Percentiles rank a stretch among this genome's conserved stretches.
These are phyloP conservation scores for Fratercula arctica DNA, from an alignment of 2,797 vertebrate genomes.

Conservation along the genomic window DNA sequence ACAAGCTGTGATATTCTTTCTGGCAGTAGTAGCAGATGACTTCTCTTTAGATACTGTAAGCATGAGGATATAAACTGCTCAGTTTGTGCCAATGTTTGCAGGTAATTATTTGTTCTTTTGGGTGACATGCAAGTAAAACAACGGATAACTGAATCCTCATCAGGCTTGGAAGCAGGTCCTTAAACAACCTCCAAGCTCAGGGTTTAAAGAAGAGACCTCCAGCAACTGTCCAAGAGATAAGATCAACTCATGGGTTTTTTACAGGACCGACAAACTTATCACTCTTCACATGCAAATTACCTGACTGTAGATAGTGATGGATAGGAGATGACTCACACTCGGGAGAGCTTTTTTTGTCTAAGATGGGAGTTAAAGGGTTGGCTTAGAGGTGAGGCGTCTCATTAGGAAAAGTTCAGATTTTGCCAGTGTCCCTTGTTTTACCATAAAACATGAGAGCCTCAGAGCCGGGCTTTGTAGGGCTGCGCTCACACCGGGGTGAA, in stretches of 20 bases:
- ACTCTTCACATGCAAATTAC: slow-evolving; percentile 29
- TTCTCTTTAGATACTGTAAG: background rate
- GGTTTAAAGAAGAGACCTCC: slow-evolving; percentile 33
- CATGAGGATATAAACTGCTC: background rate
- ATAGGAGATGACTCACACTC: background rate
- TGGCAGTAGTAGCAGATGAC: background rate
- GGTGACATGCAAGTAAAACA: background rate
- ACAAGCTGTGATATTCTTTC: background rate
- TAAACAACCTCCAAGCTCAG: background rate
- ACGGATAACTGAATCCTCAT: background rate
- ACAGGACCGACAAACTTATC: slow-evolving; percentile 9
- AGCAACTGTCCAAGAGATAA: slow-evolving; percentile 47
- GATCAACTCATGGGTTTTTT: slow-evolving; percentile 29
- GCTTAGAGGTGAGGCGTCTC: background rate
- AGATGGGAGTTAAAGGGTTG: background rate
- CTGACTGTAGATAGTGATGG: background rate
- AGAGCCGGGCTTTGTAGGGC: background rate
- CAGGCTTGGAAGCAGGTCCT: slow-evolving; percentile 8
- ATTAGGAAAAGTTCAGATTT: background rate
- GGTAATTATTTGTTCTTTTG: background rate
- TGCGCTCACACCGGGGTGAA: background rate
- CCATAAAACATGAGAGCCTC: background rate
- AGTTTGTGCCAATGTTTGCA: background rate
- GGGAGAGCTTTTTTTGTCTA: background rate
- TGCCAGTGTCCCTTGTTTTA: background rate